Base-by-base conservation (phyloP, 2,797 vertebrate genomes). In the Myiotriccus ornatus region DNA sequence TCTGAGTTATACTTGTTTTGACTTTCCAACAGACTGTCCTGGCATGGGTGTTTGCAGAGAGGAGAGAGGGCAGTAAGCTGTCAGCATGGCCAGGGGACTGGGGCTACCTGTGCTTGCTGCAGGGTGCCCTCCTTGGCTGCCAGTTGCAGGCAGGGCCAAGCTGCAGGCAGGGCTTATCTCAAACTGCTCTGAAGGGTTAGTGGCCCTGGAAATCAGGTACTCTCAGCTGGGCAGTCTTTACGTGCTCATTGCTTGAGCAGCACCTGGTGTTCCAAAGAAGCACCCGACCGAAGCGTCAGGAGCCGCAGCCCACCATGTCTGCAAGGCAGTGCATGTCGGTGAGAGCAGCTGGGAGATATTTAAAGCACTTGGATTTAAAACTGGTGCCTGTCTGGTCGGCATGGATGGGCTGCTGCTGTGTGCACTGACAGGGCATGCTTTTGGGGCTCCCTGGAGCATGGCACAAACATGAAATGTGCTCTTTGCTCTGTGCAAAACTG, bases 61-160 rank as follows among this genome's bases (percentile, higher is more conserved):
- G 43, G 18, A 60, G 30, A 52, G n/a, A 0, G 3, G 25, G 28
- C 88, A 83, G 25, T 16, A 25, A 78, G 35, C 27, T 39, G 30
- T 25, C 17, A 27, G 49, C 39, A 6, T 3, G 22, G 47, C 49
- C 62, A 24, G 32, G 44, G 46, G 15, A 56, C 2, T 0, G 0
- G 6, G 17, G 24, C 52, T 87, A 67, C 35, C 67, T 67, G 23
- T 75, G 39, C 30, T 19, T 25, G 62, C 67, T 43, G 22, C 34
- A n/a, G 46, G 20, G 12, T 79, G 37, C 20, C 35, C 59, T 73
- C 35, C 30, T 35, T 4, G 6, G 7, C 63, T 37, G 47, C 25
- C 55, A 6, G 0, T 1, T 21, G 77, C 25, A 49, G 78, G 43
- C 63, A 64, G 41, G 70, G 22, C 56, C 37, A 20, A 41, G n/a